These are phyloP conservation scores for Sialia sialis DNA, from an alignment of 2,113 vertebrate genomes.

Conservation along the genomic window DNA sequence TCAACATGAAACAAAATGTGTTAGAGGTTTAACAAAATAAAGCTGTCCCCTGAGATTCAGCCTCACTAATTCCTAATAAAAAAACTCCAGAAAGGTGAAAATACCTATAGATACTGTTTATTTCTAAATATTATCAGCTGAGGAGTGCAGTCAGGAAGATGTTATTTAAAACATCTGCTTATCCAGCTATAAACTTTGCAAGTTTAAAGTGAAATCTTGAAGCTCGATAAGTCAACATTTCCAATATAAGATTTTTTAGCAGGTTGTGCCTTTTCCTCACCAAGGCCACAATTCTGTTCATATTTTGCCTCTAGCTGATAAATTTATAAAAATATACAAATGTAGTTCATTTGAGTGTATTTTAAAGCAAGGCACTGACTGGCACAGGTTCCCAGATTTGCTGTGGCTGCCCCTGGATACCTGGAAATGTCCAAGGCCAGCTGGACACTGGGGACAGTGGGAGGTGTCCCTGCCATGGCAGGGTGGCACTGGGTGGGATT, in stretches of 20 bases:
- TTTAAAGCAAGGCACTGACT: background rate
- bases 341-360: background rate
- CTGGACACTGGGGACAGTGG: background rate
- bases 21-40: conserved; percentile 25
- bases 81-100: background rate
- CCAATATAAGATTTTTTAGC: background rate
- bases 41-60: background rate
- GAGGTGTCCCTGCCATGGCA: background rate
- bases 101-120: background rate
- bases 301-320: background rate
- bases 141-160: background rate
- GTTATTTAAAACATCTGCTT: background rate
- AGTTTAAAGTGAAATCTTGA: background rate
- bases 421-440: background rate
- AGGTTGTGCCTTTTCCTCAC: background rate
- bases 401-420: background rate
- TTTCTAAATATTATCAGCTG: background rate
- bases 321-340: rapidly evolving
- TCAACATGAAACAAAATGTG: conserved; percentile 33
- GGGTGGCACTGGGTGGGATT: rapidly evolving
- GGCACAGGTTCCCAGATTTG: background rate
- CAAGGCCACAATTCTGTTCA: rapidly evolving
- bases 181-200: background rate
- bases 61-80: background rate
- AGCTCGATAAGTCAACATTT: background rate